Evolutionary conservation across 1,140 invertebrate species (phyloP), one percentile per base, ranked within the genome.

Genomic region (Tetranychus cinnabarinus): DNA sequence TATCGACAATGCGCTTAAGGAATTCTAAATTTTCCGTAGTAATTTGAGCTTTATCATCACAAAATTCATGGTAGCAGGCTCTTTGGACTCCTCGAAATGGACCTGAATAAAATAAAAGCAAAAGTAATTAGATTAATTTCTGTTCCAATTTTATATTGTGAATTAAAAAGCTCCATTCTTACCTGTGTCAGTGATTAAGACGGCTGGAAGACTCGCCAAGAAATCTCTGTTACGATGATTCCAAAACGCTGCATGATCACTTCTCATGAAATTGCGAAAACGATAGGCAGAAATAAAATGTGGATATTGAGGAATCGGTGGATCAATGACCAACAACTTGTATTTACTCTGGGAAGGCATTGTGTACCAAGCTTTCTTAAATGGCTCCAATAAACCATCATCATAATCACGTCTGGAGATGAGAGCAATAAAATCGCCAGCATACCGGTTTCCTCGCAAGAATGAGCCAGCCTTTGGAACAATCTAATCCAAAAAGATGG

Each of bases 181-280:
- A 72, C 71, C 72, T 59, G 72, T 75, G 61, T 75, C 74, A 6
- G 74, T 74, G 23, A 75, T 60, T 7, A 75, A 68, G n/a, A 75
- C 67, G 12, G 74, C 72, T n/a, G 66, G 69, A 8, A 72, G 61
- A 3, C 68, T 66, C 31, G 61, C 46, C 15, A 56, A 47, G n/a
- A 46, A 63, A 52, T 61, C 48, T 31, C 52, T 42, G 10, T 59
- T 64, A 1, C 64, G 65, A 57, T 66, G 63, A 58, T 61, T 50
- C 71, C 71, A 72, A 61, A 72, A 72, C 3, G 66, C 66, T 7
- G 66, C 63, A 60, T 72, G 71, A 56, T 72, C 71, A 37, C 67
- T 69, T 39, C 68, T 67, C 1, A 72, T 46, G 48, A 72, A 70
- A 52, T 69, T 67, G 5, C 70, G 54, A 59, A 69, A 68, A 50